phyloP scores from a whole-genome alignment of 2,888 invertebrate genomes.

The Acronicta aceris region DNA sequence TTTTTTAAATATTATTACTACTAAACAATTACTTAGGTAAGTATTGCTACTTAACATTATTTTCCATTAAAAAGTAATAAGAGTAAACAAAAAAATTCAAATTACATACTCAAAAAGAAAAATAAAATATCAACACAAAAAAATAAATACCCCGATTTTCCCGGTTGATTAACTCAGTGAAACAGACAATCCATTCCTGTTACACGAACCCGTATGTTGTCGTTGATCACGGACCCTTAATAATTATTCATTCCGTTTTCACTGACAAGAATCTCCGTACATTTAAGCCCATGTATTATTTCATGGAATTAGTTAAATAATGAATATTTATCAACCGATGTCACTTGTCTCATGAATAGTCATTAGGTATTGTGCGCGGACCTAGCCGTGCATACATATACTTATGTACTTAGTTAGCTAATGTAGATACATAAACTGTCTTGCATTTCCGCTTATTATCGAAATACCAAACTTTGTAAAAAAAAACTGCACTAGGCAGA shows the following conservation, averaged over 20 bases:
- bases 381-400: constrained; percentile 16
- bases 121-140: constrained; percentile 9
- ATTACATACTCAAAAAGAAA: constrained; percentile 6
- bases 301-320: constrained; percentile 66
- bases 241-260: constrained; percentile 63
- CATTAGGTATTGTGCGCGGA: constrained; percentile 56
- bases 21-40: no score
- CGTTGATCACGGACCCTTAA: constrained; percentile 40
- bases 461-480: no score
- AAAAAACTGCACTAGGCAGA: no score
- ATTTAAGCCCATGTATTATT: constrained; percentile 68
- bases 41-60: background rate
- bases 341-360: constrained; percentile 74
- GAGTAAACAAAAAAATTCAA: constrained; percentile 2
- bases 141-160: constrained; percentile 5
- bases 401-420: background rate
- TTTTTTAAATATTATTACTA: no score
- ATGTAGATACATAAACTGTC: constrained; percentile 3
- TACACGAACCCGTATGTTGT: constrained; percentile 34
- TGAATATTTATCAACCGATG: constrained; percentile 75
- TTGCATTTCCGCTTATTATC: background rate
- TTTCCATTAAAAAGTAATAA: background rate
- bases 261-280: constrained; percentile 60
- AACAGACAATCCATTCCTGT: constrained; percentile 24
- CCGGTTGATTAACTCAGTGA: constrained; percentile 29